Base-by-base conservation (phyloP, 2,797 vertebrate species). In the Typhlichthys eigenmanni region DNA sequence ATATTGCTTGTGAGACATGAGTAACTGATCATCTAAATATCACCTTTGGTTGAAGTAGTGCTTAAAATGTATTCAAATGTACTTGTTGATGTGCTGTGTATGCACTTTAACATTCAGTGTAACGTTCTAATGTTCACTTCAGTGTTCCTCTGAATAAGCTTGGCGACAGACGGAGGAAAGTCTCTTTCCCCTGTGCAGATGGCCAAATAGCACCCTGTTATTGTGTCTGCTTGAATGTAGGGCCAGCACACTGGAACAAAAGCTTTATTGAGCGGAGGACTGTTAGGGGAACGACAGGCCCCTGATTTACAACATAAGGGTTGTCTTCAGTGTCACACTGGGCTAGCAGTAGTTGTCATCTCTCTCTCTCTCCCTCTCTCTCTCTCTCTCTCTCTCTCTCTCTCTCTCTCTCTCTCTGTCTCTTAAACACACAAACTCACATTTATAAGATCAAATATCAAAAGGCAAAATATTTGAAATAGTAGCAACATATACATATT, bases 281-380 rank as follows among this genome's bases (percentile, higher is more conserved):
- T 60, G 66, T 67, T 65, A 61, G 71, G 62, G 56, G 69, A 68
- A 73, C 71, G 84, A 83, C 75, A 78, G 81, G 58, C 70, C 68
- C 55, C 72, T 86, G 85, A 87, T 88, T 88, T 87, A 88, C 82
- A 68, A 86, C 76, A 49, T 73, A 82, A 78, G 74, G 82, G 76
- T 69, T 62, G 47, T 45, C 58, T 55, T 55, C 50, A 14, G 63
- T 72, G 74, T 85, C 77, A 77, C 10, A 29, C 80, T 72, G 75
- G 55, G 66, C 75, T 77, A 74, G 14, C 47, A 4, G 3, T 71
- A 68, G 73, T 84, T 64, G 70, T 66, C 62, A 56, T 9, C 38
- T 38, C 38, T 38, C 38, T 38, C 38, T 38, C 34, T 38, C 7
- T 38, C 34, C 8, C 34, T 5, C 34, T 38, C 34, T 38, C 34